phyloP scores from a whole-genome alignment of 2,797 vertebrate genomes.

The Hydrophis major region DNA sequence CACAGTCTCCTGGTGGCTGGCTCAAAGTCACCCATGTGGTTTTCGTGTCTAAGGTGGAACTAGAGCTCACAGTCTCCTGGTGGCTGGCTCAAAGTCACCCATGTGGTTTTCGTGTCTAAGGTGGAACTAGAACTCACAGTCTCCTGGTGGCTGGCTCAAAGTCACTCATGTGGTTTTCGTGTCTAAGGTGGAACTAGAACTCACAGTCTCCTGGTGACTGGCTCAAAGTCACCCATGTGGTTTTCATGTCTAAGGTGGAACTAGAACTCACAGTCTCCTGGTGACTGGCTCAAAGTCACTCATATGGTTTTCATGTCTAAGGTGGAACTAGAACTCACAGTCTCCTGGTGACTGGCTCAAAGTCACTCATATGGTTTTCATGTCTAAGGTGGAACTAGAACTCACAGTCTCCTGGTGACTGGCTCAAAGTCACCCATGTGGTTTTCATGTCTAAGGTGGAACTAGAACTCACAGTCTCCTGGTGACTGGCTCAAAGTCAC shows the following conservation, averaged over 20 bases:
- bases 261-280: neutral
- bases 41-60: neutral
- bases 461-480: neutral
- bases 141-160: neutral
- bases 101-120: accelerated
- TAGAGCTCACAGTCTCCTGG: neutral
- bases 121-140: neutral
- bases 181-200: accelerated
- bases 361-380: accelerated
- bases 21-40: neutral
- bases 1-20: too few relatives aligned
- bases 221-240: neutral
- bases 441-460: neutral
- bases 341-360: neutral
- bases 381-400: accelerated
- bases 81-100: neutral
- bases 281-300: neutral
- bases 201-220: too few relatives aligned
- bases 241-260: neutral
- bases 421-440: neutral
- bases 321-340: neutral
- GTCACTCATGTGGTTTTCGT: accelerated
- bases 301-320: accelerated
- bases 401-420: neutral
- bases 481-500: neutral